phyloP scores from a whole-genome alignment of 2,888 invertebrate genomes.

The Chloroclysta siterata region DNA sequence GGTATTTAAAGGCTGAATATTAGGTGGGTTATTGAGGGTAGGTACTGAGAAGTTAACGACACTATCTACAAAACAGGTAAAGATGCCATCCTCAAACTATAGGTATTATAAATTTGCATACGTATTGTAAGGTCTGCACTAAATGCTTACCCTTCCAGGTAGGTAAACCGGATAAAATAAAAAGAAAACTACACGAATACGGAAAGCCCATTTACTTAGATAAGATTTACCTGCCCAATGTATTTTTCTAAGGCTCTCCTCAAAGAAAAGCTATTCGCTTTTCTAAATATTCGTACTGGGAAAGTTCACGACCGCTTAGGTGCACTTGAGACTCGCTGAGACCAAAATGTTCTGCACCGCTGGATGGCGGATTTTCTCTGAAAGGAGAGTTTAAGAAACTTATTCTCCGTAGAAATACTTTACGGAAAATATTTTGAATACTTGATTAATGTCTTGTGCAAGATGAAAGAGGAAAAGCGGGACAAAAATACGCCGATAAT shows the following conservation, averaged over 20 bases:
- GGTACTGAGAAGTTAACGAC: conserved; percentile 19
- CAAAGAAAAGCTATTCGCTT: conserved; percentile 41
- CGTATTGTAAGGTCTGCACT: conserved; percentile 23
- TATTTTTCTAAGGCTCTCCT: conserved; percentile 38
- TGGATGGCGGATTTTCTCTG: conserved; percentile 53
- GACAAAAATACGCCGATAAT: conserved; percentile 23
- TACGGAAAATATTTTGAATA: conserved; percentile 27
- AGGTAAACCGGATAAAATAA: conserved; percentile 28
- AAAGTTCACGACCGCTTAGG: conserved; percentile 61
- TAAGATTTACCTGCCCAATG: conserved; percentile 39
- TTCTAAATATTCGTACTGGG: conserved; percentile 48
- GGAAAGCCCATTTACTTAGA: conserved; percentile 28
- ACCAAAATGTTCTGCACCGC: conserved; percentile 60
- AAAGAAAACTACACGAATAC: conserved; percentile 36
- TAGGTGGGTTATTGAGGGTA: conserved; percentile 33
- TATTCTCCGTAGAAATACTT: conserved; percentile 32
- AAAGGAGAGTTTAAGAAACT: conserved; percentile 49
- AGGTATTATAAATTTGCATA: conserved; percentile 27
- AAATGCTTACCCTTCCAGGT: conserved; percentile 20
- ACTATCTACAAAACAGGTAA: conserved; percentile 17
- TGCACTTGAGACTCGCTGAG: conserved; percentile 59
- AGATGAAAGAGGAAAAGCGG: conserved; percentile 30
- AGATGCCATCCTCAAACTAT: conserved; percentile 21
- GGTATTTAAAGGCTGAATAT: conserved; percentile 41
- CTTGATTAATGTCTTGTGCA: conserved; percentile 22